Percentiles rank a stretch among this genome's conserved stretches.
Evolutionary conservation across 2,888 invertebrate species (phyloP).

Genomic region (Protodeltote pygarga): DNA sequence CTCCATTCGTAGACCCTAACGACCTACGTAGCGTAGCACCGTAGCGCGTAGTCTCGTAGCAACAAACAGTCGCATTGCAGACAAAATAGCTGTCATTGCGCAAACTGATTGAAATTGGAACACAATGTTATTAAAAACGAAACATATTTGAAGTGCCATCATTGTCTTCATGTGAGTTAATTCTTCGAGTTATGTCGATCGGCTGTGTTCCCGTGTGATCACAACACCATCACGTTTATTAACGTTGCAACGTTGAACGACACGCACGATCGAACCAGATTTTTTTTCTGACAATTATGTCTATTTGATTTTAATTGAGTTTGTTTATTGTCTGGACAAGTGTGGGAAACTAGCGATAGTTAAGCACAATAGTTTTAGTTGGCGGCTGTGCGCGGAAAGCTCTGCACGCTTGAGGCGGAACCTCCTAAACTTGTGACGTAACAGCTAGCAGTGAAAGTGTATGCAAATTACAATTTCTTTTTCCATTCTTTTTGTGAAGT

Average conservation of each 20-base stretch:
- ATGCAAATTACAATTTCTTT: slow-evolving; percentile 20
- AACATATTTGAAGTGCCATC: slow-evolving; percentile 4
- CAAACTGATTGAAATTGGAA: neutral
- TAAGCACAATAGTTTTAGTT: slow-evolving; percentile 39
- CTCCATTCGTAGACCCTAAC: slow-evolving; percentile 13
- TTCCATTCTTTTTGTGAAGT: neutral
- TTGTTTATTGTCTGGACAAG: slow-evolving; percentile 49
- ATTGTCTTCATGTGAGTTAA: slow-evolving; percentile 22
- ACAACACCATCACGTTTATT: slow-evolving; percentile 17
- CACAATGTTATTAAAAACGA: slow-evolving; percentile 2
- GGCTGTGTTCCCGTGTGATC: slow-evolving; percentile 46
- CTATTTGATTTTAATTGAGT: slow-evolving; percentile 55
- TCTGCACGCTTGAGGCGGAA: slow-evolving; percentile 20
- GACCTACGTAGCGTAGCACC: slow-evolving; percentile 36
- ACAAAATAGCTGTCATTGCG: neutral
- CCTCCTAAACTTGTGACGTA: slow-evolving; percentile 21
- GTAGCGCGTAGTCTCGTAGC: slow-evolving; percentile 29
- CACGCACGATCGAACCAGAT: slow-evolving; percentile 47
- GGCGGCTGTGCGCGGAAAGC: slow-evolving; percentile 18
- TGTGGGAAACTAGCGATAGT: slow-evolving; percentile 50
- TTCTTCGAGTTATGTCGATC: slow-evolving; percentile 6
- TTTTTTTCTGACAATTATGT: slow-evolving; percentile 50
- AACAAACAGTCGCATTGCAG: slow-evolving; percentile 10
- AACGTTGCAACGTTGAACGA: slow-evolving; percentile 22
- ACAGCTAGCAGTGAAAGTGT: slow-evolving; percentile 32